Percentiles rank a stretch among this genome's conserved stretches.
These are phyloP conservation scores for Papilio helenus DNA, from an alignment of 1,140 invertebrate species.

Conservation along the genomic window DNA sequence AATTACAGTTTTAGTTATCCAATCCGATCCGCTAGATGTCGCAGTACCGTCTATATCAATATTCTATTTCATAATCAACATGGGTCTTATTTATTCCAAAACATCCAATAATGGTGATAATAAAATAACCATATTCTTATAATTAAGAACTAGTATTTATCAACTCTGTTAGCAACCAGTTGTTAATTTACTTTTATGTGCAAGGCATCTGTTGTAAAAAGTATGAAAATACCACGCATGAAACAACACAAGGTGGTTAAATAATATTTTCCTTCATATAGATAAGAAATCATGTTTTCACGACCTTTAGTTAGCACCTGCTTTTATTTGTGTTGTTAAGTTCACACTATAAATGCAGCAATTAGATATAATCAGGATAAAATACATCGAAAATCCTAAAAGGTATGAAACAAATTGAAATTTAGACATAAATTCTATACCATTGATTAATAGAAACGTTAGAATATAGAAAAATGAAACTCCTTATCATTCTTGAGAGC, in stretches of 20 bases:
- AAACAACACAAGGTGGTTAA: conserved; percentile 15
- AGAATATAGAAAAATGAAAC: neutral
- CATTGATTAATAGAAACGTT: neutral
- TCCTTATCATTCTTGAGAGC: neutral
- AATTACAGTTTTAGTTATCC: no score
- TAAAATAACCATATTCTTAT: neutral
- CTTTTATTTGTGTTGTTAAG: conserved; percentile 1
- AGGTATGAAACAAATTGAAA: neutral
- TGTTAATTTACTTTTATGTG: conserved; percentile 6
- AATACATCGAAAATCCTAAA: neutral
- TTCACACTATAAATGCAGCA: neutral
- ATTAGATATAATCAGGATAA: neutral
- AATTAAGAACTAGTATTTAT: neutral
- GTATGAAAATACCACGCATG: conserved; percentile 4
- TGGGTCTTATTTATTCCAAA: neutral
- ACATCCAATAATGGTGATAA: neutral
- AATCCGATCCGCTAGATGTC: no score
- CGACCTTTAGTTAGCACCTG: conserved; percentile 12
- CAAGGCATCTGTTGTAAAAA: neutral
- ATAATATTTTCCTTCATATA: neutral
- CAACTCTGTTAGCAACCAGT: neutral
- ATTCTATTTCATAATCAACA: no score
- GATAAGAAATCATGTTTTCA: conserved; percentile 23
- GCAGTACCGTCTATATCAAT: neutral
- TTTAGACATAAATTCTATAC: conserved; percentile 6